These are phyloP conservation scores for Heliconius nattereri DNA, from an alignment of 1,140 invertebrate species.

Conservation along the genomic window DNA sequence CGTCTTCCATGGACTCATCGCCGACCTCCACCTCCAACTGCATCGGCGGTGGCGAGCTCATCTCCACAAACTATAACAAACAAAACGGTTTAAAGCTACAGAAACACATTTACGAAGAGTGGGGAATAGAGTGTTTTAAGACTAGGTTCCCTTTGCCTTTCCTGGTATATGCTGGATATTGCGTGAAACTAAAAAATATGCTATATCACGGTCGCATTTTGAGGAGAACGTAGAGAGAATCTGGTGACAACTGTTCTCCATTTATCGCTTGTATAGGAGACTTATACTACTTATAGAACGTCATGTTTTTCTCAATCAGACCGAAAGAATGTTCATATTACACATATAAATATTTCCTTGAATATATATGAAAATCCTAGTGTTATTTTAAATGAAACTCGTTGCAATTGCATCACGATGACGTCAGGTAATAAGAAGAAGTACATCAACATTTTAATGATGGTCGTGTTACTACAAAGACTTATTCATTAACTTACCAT, in stretches of 20 bases:
- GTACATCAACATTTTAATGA: not conserved
- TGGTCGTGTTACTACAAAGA: not conserved
- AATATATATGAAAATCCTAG: not conserved
- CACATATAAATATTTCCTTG: not conserved
- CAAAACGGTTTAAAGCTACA: not conserved
- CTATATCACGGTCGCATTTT: too few species aligned
- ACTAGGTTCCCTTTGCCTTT: not conserved
- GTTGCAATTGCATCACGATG: not conserved
- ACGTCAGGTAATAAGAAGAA: not conserved
- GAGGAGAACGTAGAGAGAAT: too few species aligned
- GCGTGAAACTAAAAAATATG: not conserved
- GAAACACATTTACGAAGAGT: not conserved
- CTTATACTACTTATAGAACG: too few species aligned
- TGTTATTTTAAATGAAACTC: not conserved
- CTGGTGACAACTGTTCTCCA: too few species aligned
- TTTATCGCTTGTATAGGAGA: too few species aligned
- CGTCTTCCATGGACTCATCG: slow-evolving; percentile 71
- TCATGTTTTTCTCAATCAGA: not conserved
- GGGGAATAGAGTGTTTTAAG: not conserved
- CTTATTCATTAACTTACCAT: not conserved
- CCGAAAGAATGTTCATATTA: not conserved
- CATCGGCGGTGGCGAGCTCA: slow-evolving; percentile 70
- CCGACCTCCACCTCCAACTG: slow-evolving; percentile 69
- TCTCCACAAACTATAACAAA: slow-evolving; percentile 38
- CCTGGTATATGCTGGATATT: not conserved